Evolutionary conservation across 2,113 vertebrate species (phyloP).

Genomic region (Cyprinus carpio): DNA sequence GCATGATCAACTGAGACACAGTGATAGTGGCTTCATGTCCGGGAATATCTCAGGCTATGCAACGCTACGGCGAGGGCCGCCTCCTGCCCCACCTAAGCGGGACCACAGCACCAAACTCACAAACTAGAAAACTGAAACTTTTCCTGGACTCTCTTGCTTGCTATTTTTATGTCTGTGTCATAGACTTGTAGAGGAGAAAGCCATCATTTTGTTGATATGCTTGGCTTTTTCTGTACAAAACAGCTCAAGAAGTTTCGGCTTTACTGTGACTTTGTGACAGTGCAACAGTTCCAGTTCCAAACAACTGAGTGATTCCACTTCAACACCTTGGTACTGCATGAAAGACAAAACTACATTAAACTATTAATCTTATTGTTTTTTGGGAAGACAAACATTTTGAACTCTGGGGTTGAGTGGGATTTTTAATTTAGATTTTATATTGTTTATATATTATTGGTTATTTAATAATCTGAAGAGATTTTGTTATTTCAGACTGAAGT

Average conservation of each 20-base stretch:
- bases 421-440: constrained; percentile 57
- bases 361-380: constrained; percentile 55
- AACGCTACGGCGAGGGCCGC: constrained; percentile 90
- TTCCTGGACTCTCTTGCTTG: background rate
- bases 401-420: constrained; percentile 15
- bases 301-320: constrained; percentile 54
- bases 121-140: constrained; percentile 33
- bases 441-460: constrained; percentile 74
- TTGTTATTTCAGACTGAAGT: constrained; percentile 60
- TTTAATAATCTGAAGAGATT: constrained; percentile 73
- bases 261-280: constrained; percentile 65
- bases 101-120: constrained; percentile 95
- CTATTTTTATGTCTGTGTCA: background rate
- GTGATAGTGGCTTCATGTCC: constrained; percentile 76
- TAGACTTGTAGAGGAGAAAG: background rate
- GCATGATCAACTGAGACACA: constrained; percentile 78
- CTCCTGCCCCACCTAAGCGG: constrained; percentile 91
- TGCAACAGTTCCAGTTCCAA: constrained; percentile 43
- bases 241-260: constrained; percentile 51
- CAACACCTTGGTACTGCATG: constrained; percentile 72
- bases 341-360: constrained; percentile 60
- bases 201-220: constrained; percentile 44
- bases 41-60: constrained; percentile 95
- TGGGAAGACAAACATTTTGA: constrained; percentile 23
- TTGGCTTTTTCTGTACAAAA: constrained; percentile 59